Evolutionary conservation across 2,888 invertebrate genomes (phyloP).

Genomic region (Tenthredo amoena): DNA sequence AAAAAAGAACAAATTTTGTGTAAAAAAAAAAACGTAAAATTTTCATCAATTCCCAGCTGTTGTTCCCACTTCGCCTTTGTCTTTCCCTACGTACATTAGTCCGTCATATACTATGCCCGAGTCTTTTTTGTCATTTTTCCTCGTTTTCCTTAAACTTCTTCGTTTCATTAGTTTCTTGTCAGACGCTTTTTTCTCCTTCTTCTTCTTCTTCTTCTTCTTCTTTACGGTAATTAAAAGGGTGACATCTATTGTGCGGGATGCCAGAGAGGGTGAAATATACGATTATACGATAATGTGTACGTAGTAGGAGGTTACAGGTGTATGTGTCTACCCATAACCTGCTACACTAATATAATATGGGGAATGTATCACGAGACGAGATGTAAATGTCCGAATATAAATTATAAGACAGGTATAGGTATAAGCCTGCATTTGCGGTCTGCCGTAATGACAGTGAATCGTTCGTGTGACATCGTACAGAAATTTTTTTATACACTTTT

Average conservation of each 20-base stretch:
- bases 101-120: neutral
- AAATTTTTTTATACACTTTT: neutral
- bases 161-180: slow-evolving; percentile 1
- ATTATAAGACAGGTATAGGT: neutral
- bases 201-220: neutral
- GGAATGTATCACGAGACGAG: neutral
- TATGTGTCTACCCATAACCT: neutral
- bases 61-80: neutral
- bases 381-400: neutral
- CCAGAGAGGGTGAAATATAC: neutral
- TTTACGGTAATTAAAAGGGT: slow-evolving; percentile 5
- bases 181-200: neutral
- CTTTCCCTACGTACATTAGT: neutral
- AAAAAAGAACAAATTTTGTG: too few species aligned
- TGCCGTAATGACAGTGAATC: neutral
- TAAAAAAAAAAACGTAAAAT: too few species aligned
- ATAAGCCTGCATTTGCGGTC: slow-evolving; percentile 12
- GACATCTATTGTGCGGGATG: neutral
- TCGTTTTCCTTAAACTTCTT: neutral
- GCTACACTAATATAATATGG: neutral
- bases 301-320: too few species aligned
- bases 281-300: neutral
- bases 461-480: neutral
- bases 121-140: neutral
- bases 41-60: neutral